Evolutionary conservation across 2,797 vertebrate genomes (phyloP).

Genomic region (Halcyon smyrnensis): DNA sequence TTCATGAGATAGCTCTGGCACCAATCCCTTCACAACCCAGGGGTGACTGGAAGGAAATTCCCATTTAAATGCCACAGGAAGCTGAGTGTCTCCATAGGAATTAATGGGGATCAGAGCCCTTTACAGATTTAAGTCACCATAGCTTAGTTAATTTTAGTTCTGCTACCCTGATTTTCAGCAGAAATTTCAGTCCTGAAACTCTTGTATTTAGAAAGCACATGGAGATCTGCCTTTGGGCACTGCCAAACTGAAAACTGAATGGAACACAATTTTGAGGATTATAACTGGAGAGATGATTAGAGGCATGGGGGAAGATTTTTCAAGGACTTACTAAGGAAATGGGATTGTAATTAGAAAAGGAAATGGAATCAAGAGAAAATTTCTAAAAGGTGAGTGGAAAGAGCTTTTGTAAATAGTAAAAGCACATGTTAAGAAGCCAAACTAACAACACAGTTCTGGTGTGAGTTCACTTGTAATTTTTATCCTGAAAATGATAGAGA

Average conservation of each 20-base stretch:
- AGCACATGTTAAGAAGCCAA: constrained; percentile 47
- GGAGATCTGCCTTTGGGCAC: constrained; percentile 71
- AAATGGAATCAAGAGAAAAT: constrained; percentile 70
- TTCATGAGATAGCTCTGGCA: not conserved
- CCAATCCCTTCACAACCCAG: not conserved
- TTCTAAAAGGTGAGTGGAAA: constrained; percentile 72
- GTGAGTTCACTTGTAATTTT: constrained; percentile 50
- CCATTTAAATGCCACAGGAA: not conserved
- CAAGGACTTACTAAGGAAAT: constrained; percentile 78
- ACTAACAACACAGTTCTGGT: constrained; percentile 43
- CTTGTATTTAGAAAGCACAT: constrained; percentile 44
- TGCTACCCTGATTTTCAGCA: not conserved
- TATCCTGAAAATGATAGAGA: constrained; percentile 64
- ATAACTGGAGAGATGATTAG: constrained; percentile 78
- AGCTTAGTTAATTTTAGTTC: not conserved
- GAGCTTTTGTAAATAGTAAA: constrained; percentile 70
- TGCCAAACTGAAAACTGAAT: constrained; percentile 79
- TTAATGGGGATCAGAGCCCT: not conserved
- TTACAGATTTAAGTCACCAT: not conserved
- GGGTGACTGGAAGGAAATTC: not conserved
- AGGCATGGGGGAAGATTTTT: constrained; percentile 75
- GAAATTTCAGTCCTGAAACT: not conserved
- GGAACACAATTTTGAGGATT: constrained; percentile 78
- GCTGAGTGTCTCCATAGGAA: not conserved
- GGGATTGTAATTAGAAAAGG: constrained; percentile 77